Base-by-base conservation (phyloP, 2,797 vertebrate genomes). In the Acridotheres tristis region DNA sequence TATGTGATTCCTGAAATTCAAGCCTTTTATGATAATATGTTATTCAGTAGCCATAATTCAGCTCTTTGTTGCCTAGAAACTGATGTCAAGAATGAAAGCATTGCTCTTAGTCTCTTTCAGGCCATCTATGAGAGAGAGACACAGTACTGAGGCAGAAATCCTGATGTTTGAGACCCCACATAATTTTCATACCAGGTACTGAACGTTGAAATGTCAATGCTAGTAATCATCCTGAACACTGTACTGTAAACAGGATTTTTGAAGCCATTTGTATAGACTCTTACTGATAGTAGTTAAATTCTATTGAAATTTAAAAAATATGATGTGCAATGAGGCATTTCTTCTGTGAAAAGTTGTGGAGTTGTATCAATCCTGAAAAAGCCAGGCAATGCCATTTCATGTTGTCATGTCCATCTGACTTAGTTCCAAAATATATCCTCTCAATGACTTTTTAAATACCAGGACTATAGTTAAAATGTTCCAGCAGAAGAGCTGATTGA, bases 61-160 rank as follows among this genome's bases (percentile, higher is more conserved):
- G 10, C 45, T 79, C 30, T 92, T 88, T 92, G 92, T 95, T 96
- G 95, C 89, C 59, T 93, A 76, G 95, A 93, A 29, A 96, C 90
- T 87, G 86, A 69, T 95, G 66, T 90, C 38, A 92, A 82, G 55
- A 94, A 85, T 48, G 80, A 87, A 95, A 92, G n/a, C 50, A 11
- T 12, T 74, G 17, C 32, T 91, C 40, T 78, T 58, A 53, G 11
- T 67, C 29, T 88, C 68, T 91, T 93, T 86, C 34, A 47, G 47
- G 6, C 23, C 1, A 1, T 55, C 62, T 72, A 27, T 38, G 27
- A 65, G 36, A 71, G 13, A 53, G 15, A 71, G 5, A 63, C 8
- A 18, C 5, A 72, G 29, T 57, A 51, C 6, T 58, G 45, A 54
- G 61, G 10, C 51, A 85, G 51, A 85, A n/a, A 88, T 69, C 27